These are phyloP conservation scores for Heliothis subflexa DNA, from an alignment of 1,140 invertebrate species.

Conservation along the genomic window DNA sequence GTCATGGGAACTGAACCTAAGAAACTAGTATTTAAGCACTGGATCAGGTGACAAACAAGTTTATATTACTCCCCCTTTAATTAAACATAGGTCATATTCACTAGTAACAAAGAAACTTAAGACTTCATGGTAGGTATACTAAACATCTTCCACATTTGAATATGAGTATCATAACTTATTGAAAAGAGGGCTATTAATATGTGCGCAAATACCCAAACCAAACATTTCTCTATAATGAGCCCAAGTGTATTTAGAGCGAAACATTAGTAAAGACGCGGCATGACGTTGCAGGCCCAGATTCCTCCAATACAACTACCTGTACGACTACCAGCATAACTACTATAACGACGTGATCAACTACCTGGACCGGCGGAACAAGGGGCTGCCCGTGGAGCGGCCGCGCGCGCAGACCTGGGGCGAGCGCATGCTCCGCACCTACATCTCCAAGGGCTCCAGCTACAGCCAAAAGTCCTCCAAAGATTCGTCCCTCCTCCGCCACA, in stretches of 20 bases:
- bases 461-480: slow-evolving; percentile 69
- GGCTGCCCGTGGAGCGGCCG: slow-evolving; percentile 89
- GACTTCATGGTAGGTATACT: too few relatives aligned
- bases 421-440: slow-evolving; percentile 90
- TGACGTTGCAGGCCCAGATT: slow-evolving; percentile 89
- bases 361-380: slow-evolving; percentile 91
- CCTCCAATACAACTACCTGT: slow-evolving; percentile 93
- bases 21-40: slow-evolving; percentile 89
- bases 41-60: slow-evolving; percentile 87
- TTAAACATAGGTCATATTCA: neutral
- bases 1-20: slow-evolving; percentile 82
- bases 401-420: slow-evolving; percentile 93
- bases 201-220: too few relatives aligned
- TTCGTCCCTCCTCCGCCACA: slow-evolving; percentile 83
- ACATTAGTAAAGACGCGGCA: neutral
- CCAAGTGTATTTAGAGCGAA: neutral
- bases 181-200: too few relatives aligned
- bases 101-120: too few relatives aligned
- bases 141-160: too few relatives aligned
- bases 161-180: too few relatives aligned
- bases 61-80: neutral
- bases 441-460: slow-evolving; percentile 74
- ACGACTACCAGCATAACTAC: slow-evolving; percentile 93
- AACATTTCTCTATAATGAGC: neutral
- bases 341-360: slow-evolving; percentile 94